Base-by-base conservation (phyloP, 2,797 vertebrate genomes). In the Lophotriccus pileatus region DNA sequence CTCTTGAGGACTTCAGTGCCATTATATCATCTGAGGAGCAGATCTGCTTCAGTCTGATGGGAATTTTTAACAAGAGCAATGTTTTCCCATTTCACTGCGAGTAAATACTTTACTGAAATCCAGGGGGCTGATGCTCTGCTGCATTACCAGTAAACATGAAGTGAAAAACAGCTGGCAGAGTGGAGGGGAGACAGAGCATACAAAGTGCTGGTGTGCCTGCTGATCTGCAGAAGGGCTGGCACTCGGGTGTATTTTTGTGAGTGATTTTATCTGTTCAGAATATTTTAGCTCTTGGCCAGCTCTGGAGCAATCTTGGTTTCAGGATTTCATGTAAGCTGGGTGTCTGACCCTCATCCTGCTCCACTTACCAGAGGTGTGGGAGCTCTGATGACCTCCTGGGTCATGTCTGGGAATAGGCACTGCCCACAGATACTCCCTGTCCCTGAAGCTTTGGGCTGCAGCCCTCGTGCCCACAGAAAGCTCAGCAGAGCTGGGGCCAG, bases 1-100 rank as follows among this genome's bases (percentile, higher is more conserved):
- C 93, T 93, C 94, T 64, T 76, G 94, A 83, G 93, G 80, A 87
- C 79, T 58, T 89, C 34, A 4, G 79, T 91, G 90, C 87, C 91
- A 86, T 96, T 91, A 59, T 87, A 81, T 92, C 96, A 79, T 96
- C 92, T 70, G 78, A 94, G 92, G 81, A 94, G 70, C 76, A 89
- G 90, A 95, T 94, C 91, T 91, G 69, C 92, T 62, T 80, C 46
- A 43, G 73, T 72, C 79, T 94, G 90, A 86, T 92, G 85, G 84
- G 91, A 90, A 87, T 91, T 94, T 93, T 90, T 90, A 94, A 95
- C 81, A 92, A 84, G 73, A 94, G 73, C 86, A 17, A 62, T 68
- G 56, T 93, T 90, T 93, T 95, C 93, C 93, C 36, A 25, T 94
- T 94, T 85, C 89, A 73, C 81, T 84, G 72, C 9, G 60, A 86